Evolutionary conservation across 2,888 invertebrate species (phyloP).

Genomic region (Saturnia japonica): DNA sequence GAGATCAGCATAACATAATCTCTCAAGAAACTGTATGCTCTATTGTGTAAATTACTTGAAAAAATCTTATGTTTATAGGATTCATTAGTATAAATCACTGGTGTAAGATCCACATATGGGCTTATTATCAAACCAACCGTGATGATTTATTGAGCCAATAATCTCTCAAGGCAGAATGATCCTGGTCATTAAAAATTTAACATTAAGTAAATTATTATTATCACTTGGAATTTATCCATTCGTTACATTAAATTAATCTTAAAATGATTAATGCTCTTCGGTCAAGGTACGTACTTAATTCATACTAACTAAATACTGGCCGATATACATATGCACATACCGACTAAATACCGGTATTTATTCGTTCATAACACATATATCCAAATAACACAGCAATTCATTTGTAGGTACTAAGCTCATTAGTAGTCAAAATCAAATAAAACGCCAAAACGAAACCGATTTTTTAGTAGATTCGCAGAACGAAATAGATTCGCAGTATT

Average conservation of each 20-base stretch:
- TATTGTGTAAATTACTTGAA: too few relatives aligned
- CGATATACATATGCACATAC: too few relatives aligned
- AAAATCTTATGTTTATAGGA: too few relatives aligned
- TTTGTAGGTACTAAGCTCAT: not conserved
- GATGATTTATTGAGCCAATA: not conserved
- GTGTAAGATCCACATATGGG: not conserved
- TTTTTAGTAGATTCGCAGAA: too few relatives aligned
- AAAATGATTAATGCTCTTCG: too few relatives aligned
- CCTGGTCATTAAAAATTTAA: too few relatives aligned
- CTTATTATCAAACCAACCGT: not conserved
- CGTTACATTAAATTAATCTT: not conserved
- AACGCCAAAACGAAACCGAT: not conserved
- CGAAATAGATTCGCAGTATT: too few relatives aligned
- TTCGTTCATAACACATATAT: not conserved
- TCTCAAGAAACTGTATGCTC: not conserved
- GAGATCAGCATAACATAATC: not conserved
- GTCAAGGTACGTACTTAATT: too few relatives aligned
- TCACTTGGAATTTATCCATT: not conserved
- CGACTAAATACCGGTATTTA: not conserved
- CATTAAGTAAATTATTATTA: not conserved
- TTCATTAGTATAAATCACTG: too few relatives aligned
- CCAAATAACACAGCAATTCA: not conserved
- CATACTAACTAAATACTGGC: too few relatives aligned
- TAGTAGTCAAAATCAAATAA: not conserved
- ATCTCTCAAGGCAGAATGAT: not conserved